Evolutionary conservation across 2,888 invertebrate species (phyloP).

Genomic region (Ametastegia equiseti): DNA sequence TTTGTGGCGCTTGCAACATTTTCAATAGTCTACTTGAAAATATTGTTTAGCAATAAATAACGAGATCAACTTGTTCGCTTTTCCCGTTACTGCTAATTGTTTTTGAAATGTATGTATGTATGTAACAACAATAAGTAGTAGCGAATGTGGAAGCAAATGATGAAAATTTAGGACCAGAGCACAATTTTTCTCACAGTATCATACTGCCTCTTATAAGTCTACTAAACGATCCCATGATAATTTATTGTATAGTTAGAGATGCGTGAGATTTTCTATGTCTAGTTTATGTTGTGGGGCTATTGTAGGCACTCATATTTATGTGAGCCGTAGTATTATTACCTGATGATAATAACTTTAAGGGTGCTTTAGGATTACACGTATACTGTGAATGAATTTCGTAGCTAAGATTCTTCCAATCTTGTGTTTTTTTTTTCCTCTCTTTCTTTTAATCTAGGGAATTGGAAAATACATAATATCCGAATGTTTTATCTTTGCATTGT

Average conservation of each 20-base stretch:
- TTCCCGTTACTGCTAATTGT: constrained; percentile 4
- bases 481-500: neutral
- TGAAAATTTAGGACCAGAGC: neutral
- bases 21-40: neutral
- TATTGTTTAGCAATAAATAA: neutral
- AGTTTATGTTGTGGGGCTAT: constrained; percentile 13
- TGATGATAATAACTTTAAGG: constrained; percentile 18
- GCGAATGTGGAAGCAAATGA: constrained; percentile 11
- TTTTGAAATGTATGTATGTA: neutral
- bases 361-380: constrained; percentile 29
- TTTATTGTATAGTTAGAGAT: neutral
- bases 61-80: neutral
- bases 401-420: constrained; percentile 7
- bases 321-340: constrained; percentile 27
- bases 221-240: neutral
- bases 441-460: neutral
- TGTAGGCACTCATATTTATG: constrained; percentile 5
- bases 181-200: neutral
- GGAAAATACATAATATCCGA: neutral
- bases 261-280: constrained; percentile 4
- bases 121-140: neutral
- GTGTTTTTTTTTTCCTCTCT: no score
- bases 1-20: no score
- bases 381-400: neutral
- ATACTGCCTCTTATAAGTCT: neutral